Conservation (phyloP, 2,888 invertebrate species). For the Invenusta paracnida region DNA sequence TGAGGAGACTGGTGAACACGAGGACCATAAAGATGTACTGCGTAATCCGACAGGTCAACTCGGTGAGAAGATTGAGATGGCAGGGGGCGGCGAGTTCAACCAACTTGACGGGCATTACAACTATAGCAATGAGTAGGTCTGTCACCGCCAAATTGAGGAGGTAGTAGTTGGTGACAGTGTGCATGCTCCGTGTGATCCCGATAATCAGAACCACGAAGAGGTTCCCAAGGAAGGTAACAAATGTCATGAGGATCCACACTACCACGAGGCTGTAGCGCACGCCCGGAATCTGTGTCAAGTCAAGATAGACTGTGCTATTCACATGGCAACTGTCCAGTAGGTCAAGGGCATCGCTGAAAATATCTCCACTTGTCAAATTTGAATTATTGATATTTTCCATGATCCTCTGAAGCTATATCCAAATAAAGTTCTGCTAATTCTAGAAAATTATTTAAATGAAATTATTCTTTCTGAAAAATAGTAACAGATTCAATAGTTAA, state of each 20-base stretch:
- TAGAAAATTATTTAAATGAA: too few relatives aligned
- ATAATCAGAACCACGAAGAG: constrained; percentile 60
- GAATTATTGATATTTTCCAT: too few relatives aligned
- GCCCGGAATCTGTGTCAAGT: constrained; percentile 24
- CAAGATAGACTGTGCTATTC: constrained; percentile 3
- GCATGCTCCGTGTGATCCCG: constrained; percentile 60
- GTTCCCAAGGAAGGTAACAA: constrained; percentile 53
- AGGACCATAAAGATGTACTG: constrained; percentile 53
- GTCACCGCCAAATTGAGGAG: constrained; percentile 61
- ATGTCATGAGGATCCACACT: constrained; percentile 16
- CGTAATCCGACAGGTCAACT: constrained; percentile 50
- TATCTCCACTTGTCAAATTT: too few relatives aligned
- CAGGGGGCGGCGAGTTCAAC: constrained; percentile 61
- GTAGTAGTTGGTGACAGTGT: constrained; percentile 62
- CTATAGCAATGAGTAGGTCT: constrained; percentile 60
- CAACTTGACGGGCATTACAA: constrained; percentile 61
- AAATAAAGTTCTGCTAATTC: too few relatives aligned
- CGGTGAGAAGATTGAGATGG: constrained; percentile 56
- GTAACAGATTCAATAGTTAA: too few relatives aligned
- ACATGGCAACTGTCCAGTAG: constrained; percentile 32
- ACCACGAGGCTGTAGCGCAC: neutral
- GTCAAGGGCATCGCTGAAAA: too few relatives aligned
- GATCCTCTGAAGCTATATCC: too few relatives aligned
- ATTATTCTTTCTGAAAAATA: too few relatives aligned
- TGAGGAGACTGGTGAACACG: constrained; percentile 61